Percentiles rank a stretch among this genome's conserved stretches.
Evolutionary conservation across 1,140 invertebrate genomes (phyloP).

Genomic region (Drosophila persimilis): DNA sequence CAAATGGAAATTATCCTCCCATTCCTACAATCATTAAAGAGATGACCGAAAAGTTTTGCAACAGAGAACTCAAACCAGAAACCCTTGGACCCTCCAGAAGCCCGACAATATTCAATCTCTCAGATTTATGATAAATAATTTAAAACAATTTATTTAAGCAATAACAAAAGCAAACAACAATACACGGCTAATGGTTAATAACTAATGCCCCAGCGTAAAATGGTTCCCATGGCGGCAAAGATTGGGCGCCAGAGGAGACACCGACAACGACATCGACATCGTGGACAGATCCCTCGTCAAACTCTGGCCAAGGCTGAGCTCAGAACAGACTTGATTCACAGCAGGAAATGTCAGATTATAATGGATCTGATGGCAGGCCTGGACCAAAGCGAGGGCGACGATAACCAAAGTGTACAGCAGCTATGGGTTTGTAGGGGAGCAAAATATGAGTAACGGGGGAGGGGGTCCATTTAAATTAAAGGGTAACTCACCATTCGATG

Average conservation of each 20-base stretch:
- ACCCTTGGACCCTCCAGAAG: background rate
- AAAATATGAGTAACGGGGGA: background rate
- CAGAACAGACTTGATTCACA: slow-evolving; percentile 34
- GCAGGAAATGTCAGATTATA: slow-evolving; percentile 51
- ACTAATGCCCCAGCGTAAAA: slow-evolving; percentile 21
- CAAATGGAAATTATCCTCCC: too few species aligned
- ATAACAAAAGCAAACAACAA: slow-evolving; percentile 63
- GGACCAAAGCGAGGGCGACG: slow-evolving; percentile 24
- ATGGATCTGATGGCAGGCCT: slow-evolving; percentile 42
- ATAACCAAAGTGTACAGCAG: slow-evolving; percentile 60
- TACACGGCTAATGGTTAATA: slow-evolving; percentile 12
- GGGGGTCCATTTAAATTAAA: too few species aligned
- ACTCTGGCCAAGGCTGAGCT: slow-evolving; percentile 4
- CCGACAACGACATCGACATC: background rate
- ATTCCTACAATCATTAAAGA: too few species aligned
- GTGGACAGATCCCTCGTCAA: slow-evolving; percentile 40
- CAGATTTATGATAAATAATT: slow-evolving; percentile 22
- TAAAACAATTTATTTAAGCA: slow-evolving; percentile 50
- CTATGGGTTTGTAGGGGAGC: slow-evolving; percentile 8
- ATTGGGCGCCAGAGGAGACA: background rate
- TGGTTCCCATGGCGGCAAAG: slow-evolving; percentile 17
- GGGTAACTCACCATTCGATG: slow-evolving; percentile 41
- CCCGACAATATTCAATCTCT: background rate
- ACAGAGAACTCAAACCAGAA: background rate
- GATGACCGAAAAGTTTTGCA: too few species aligned